Evolutionary conservation across 2,797 vertebrate genomes (phyloP).

Genomic region (Helostoma temminkii): DNA sequence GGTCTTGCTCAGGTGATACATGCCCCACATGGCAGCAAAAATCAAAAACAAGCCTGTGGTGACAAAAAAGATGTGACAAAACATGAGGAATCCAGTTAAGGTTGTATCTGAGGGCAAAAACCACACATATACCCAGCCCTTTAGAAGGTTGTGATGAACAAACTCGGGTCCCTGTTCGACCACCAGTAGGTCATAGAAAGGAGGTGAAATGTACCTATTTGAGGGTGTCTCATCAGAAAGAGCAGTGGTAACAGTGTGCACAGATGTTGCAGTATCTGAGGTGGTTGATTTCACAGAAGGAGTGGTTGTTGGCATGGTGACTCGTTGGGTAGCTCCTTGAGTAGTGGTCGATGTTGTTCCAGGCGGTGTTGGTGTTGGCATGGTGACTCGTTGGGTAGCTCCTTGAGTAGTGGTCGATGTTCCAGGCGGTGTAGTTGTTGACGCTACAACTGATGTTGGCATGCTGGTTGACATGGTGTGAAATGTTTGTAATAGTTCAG

Average conservation of each 20-base stretch:
- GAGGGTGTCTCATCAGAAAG: background rate
- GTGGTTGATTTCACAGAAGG: conserved; percentile 1
- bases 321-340: background rate
- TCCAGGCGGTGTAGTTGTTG: background rate
- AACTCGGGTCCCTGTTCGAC: conserved; percentile 72
- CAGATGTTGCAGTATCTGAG: background rate
- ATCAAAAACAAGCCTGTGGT: conserved; percentile 69
- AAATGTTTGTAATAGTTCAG: background rate
- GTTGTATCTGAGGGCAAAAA: conserved; percentile 66
- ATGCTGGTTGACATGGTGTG: background rate
- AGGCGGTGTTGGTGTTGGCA: background rate
- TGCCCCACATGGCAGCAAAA: conserved; percentile 56
- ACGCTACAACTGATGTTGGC: background rate
- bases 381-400: background rate
- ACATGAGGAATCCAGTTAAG: conserved; percentile 65
- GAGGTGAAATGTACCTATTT: background rate
- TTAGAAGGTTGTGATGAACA: conserved; percentile 78
- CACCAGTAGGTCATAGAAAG: conserved; percentile 70
- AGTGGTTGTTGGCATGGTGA: conserved; percentile 1
- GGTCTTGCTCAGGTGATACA: conserved; percentile 65
- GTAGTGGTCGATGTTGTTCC: background rate
- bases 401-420: background rate
- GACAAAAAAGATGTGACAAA: conserved; percentile 74
- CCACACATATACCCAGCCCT: conserved; percentile 82
- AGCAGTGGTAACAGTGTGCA: background rate